A percentile compares a stretch with the other conserved stretches of the same genome.
Evolutionary conservation across 2,888 invertebrate genomes (phyloP).

Genomic region (Ellobium chinense): DNA sequence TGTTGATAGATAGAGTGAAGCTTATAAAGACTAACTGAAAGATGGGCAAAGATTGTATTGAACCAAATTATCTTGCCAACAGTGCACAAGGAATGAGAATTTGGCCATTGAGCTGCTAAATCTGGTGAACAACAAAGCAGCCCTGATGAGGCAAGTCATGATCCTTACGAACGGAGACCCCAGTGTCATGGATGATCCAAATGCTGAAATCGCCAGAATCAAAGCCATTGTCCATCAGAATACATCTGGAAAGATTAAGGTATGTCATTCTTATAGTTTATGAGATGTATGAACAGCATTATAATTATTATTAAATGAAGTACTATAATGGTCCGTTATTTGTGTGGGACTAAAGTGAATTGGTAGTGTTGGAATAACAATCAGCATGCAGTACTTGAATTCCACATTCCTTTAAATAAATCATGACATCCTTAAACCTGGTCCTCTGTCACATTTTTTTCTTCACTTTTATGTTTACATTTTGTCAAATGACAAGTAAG

Average conservation of each 20-base stretch:
- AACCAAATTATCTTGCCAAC: slow-evolving; percentile 2
- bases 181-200: slow-evolving; percentile 61
- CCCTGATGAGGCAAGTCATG: slow-evolving; percentile 70
- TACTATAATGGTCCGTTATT: too few species aligned
- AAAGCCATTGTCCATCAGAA: slow-evolving; percentile 72
- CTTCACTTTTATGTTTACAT: not conserved
- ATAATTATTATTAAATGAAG: too few species aligned
- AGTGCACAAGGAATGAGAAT: slow-evolving; percentile 71
- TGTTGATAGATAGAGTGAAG: too few species aligned
- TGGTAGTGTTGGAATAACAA: too few species aligned
- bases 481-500: not conserved
- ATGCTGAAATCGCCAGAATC: slow-evolving; percentile 72
- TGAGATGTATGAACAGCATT: not conserved
- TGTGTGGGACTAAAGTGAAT: too few species aligned
- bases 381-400: too few species aligned
- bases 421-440: too few species aligned
- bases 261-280: slow-evolving; percentile 26
- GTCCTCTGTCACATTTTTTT: not conserved
- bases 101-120: slow-evolving; percentile 76
- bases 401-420: too few species aligned
- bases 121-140: slow-evolving; percentile 76
- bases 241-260: slow-evolving; percentile 62
- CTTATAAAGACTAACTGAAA: too few species aligned
- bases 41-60: too few species aligned
- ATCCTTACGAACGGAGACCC: slow-evolving; percentile 62